Conservation (phyloP, 2,113 vertebrate genomes). For the Pyrgilauda ruficollis region DNA sequence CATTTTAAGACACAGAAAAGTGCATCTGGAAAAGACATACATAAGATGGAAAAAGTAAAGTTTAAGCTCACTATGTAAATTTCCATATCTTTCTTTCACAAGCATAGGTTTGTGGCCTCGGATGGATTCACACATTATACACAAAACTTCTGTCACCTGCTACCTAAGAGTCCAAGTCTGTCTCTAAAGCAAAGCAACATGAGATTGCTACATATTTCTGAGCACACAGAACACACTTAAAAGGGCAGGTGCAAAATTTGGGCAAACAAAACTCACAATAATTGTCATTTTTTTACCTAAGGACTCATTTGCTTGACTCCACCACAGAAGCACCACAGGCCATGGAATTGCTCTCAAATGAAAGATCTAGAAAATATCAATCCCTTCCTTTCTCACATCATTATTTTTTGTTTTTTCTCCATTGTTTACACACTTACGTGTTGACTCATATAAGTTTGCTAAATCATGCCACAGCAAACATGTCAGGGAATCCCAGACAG, state of each 20-base stretch:
- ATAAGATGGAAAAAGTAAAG: neutral
- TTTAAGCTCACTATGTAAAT: neutral
- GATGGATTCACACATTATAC: neutral
- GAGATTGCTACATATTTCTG: neutral
- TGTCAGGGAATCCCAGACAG: neutral
- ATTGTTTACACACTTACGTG: neutral
- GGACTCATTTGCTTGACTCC: neutral
- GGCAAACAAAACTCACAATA: neutral
- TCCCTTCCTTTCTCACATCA: neutral
- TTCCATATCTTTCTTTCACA: neutral
- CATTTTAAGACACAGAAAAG: neutral
- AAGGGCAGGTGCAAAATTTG: neutral
- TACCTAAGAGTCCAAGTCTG: neutral
- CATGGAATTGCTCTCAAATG: neutral
- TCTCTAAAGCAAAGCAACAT: neutral
- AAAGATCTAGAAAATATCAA: neutral
- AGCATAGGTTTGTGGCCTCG: fast-evolving
- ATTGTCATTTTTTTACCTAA: neutral
- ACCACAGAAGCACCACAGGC: neutral
- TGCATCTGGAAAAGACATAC: neutral
- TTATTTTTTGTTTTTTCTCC: fast-evolving
- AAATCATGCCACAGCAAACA: neutral
- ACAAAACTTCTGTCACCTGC: neutral
- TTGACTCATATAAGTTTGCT: neutral
- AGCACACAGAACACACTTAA: neutral